Conservation (phyloP, 1,140 invertebrate species). For the Drosophila albomicans region DNA sequence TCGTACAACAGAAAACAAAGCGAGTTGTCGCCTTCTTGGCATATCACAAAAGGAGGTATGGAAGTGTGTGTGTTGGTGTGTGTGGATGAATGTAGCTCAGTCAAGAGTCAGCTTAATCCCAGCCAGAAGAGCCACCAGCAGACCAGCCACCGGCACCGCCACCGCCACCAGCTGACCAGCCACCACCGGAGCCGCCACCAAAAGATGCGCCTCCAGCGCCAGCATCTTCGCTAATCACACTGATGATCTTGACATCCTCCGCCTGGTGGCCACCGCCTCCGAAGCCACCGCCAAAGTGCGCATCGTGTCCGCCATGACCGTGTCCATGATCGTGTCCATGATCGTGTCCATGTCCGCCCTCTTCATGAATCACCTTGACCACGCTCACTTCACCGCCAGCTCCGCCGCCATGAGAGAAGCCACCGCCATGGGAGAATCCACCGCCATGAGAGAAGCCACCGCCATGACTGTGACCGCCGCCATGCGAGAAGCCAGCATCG, state of each 20-base stretch:
- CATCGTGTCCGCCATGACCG: constrained; percentile 21
- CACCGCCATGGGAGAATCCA: too few relatives aligned
- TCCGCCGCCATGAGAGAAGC: too few relatives aligned
- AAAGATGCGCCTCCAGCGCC: constrained; percentile 14
- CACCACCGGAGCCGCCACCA: constrained; percentile 40
- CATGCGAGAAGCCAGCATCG: constrained; percentile 7
- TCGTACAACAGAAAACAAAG: constrained; percentile 70
- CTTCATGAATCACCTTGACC: too few relatives aligned
- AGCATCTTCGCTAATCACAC: constrained; percentile 42
- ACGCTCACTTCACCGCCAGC: too few relatives aligned
- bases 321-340: background rate
- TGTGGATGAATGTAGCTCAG: background rate
- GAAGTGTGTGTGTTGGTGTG: background rate
- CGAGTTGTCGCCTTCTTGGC: constrained; percentile 47
- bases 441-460: too few relatives aligned
- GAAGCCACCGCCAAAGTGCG: background rate
- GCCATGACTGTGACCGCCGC: too few relatives aligned
- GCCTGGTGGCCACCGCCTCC: constrained; percentile 1
- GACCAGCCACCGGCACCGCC: constrained; percentile 45
- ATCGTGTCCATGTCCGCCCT: constrained; percentile 11
- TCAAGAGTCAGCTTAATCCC: constrained; percentile 32
- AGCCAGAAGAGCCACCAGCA: constrained; percentile 39
- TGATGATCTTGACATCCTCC: constrained; percentile 56
- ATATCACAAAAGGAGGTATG: constrained; percentile 36
- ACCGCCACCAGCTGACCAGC: constrained; percentile 43